A percentile compares a stretch with the other conserved stretches of the same genome.
Conservation (phyloP, 1,140 invertebrate species). For the Platyscapa corneri region DNA sequence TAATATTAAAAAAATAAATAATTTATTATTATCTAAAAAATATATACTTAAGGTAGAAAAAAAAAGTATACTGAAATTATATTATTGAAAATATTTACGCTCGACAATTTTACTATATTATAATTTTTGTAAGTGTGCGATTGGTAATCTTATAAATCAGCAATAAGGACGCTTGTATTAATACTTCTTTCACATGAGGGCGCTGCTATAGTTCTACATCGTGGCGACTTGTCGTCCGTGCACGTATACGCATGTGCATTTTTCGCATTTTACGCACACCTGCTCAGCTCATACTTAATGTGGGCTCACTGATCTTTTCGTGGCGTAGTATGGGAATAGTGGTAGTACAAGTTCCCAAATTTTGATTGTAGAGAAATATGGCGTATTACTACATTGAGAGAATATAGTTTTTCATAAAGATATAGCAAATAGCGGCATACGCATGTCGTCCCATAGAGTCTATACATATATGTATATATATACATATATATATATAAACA, state of each 20-base stretch:
- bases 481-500: no score
- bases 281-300: background rate
- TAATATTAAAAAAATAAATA: no score
- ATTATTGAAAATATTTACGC: no score
- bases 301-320: no score
- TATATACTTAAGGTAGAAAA: no score
- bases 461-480: no score
- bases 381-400: no score
- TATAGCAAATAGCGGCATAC: background rate
- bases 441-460: background rate
- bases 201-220: background rate
- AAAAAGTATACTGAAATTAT: no score
- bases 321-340: no score
- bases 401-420: no score
- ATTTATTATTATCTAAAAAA: no score
- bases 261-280: background rate
- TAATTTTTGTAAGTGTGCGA: background rate
- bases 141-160: background rate
- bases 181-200: background rate
- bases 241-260: background rate
- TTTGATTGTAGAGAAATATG: background rate
- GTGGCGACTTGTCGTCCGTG: background rate
- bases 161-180: background rate
- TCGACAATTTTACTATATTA: no score
- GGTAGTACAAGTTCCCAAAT: background rate